Percentiles rank a stretch among this genome's conserved stretches.
Evolutionary conservation across 2,113 vertebrate species (phyloP).

Genomic region (Ammodytes marinus): DNA sequence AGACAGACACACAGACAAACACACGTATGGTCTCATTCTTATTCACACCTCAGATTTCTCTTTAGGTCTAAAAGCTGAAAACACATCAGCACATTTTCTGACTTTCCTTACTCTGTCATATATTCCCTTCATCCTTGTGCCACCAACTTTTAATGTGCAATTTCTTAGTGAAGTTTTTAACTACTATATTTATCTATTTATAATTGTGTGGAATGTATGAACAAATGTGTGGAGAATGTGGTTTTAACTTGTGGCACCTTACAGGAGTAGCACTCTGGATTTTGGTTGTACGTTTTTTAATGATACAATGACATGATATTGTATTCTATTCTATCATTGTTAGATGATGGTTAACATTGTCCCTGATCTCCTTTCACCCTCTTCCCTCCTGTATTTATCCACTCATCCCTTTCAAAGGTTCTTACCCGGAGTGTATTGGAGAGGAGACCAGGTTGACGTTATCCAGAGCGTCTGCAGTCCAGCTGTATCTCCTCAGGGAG

Average conservation of each 20-base stretch:
- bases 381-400: neutral
- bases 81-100: neutral
- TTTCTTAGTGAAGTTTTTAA: too few relatives aligned
- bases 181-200: too few relatives aligned
- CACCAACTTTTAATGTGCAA: too few relatives aligned
- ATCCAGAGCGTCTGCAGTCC: slow-evolving; percentile 94
- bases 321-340: too few relatives aligned
- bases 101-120: neutral
- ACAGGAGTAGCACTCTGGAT: too few relatives aligned
- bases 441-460: slow-evolving; percentile 97
- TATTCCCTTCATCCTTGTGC: too few relatives aligned
- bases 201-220: too few relatives aligned
- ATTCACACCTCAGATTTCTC: neutral
- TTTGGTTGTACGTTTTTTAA: too few relatives aligned
- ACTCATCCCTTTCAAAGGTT: slow-evolving; percentile 5
- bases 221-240: too few relatives aligned
- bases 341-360: neutral
- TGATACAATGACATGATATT: too few relatives aligned
- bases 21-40: neutral
- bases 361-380: neutral
- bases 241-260: too few relatives aligned
- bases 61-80: neutral
- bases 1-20: slow-evolving; percentile 6
- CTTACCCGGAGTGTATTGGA: slow-evolving; percentile 98
- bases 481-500: slow-evolving; percentile 96